Evolutionary conservation across 2,888 invertebrate genomes (phyloP), one percentile per base, ranked within the genome.

Genomic region (Shargacucullia verbasci): DNA sequence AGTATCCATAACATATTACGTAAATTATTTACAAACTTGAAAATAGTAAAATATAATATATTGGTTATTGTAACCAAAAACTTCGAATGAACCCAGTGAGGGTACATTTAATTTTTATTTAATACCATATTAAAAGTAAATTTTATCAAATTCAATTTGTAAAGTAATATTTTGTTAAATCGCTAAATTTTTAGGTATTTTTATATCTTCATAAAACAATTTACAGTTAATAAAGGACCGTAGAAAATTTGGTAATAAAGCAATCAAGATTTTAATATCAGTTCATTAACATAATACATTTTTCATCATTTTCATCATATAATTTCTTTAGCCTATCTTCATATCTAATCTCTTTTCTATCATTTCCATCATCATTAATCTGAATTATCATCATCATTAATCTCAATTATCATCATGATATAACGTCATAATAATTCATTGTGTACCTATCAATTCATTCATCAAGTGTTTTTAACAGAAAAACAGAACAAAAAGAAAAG

Each of bases 71-170:
- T 27, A 38, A 31, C 38, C 29, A 4, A 8, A 29, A 14, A 11
- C 47, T 29, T 38, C 14, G n/a, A 37, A 38, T 37, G 6, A 13
- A 46, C 11, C 15, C 14, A 27, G 13, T 47, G 29, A 14, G 14
- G 37, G 27, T 44, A 20, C 9, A 15, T n/a, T 20, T 15, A 7
- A 14, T 4, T 29, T 13, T 41, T 11, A 27, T 29, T 27, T 9
- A 31, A 11, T 1, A 13, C 10, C 29, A 33, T 44, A 33, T 34
- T 34, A 15, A 33, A 33, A 33, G 2, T 10, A 10, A n/a, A n/a
- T 4, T 14, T 37, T 29, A 35, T 43, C 12, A 25, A 13, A 12
- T 20, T 25, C 9, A 8, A 9, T 29, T 29, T 29, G 2, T 29
- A 6, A 20, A 20, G 20, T 20, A 20, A 20, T 20, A 20, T 20